Percentiles rank a stretch among this genome's conserved stretches.
Evolutionary conservation across 2,113 vertebrate genomes (phyloP).

Genomic region (Myocastor coypus): DNA sequence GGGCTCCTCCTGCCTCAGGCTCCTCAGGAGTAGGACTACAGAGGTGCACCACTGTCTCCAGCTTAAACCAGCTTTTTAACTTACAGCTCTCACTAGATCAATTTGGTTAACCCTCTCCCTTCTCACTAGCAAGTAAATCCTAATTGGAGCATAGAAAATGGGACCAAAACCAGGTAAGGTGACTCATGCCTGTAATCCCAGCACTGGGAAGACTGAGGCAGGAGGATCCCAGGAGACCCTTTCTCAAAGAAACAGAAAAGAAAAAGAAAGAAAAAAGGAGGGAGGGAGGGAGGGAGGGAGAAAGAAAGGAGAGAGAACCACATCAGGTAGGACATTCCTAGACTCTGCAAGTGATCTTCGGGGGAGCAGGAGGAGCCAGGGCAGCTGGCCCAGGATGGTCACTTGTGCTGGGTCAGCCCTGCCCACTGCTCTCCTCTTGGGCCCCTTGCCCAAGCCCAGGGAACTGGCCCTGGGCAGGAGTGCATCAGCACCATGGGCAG

Average conservation of each 20-base stretch:
- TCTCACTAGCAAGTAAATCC: neutral
- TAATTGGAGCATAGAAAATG: neutral
- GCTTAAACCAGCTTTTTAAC: neutral
- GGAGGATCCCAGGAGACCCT: too few species aligned
- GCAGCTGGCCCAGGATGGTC: neutral
- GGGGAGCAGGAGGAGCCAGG: neutral
- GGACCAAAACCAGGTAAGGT: neutral
- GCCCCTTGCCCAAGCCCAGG: neutral
- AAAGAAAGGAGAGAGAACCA: neutral
- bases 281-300: too few species aligned
- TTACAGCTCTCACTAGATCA: neutral
- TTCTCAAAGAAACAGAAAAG: too few species aligned
- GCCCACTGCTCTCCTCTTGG: neutral
- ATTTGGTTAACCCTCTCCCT: neutral
- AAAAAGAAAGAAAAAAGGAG: too few species aligned
- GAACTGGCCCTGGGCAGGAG: neutral
- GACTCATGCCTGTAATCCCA: too few species aligned
- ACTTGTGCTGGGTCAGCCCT: too few species aligned
- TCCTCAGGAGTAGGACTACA: neutral
- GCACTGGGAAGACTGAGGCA: too few species aligned
- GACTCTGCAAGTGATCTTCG: neutral
- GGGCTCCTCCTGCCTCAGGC: neutral
- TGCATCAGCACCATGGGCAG: neutral
- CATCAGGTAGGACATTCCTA: neutral
- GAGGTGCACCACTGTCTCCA: neutral